Percentiles rank a stretch among this genome's conserved stretches.
Evolutionary conservation across 64 coral and sea anemone genomes (phyloP).

Genomic region (Pocillopora damicornis): DNA sequence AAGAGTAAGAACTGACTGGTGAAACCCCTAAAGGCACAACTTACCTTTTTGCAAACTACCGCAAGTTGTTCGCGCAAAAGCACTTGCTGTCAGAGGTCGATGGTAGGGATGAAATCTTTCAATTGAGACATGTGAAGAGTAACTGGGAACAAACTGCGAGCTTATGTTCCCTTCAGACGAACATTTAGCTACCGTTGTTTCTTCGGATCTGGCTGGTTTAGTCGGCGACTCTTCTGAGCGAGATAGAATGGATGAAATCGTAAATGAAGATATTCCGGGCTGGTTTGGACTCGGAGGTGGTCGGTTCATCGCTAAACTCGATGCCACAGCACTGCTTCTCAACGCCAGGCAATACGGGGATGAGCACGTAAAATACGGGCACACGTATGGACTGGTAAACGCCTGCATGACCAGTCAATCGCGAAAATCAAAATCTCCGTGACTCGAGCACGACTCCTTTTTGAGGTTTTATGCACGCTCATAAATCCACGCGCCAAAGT

Average conservation of each 20-base stretch:
- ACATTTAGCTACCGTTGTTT: conserved; percentile 2
- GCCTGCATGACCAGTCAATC: conserved; percentile 42
- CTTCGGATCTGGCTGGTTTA: not conserved
- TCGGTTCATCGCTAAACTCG: conserved; percentile 30
- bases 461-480: not conserved
- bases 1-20: not conserved
- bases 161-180: conserved; percentile 20
- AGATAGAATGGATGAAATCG: conserved; percentile 59
- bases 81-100: conserved; percentile 30
- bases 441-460: not conserved
- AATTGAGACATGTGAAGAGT: conserved; percentile 32
- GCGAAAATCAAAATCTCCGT: not conserved
- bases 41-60: conserved; percentile 46
- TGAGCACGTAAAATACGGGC: conserved; percentile 49
- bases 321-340: conserved; percentile 11
- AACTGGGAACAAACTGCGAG: not conserved
- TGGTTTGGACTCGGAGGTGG: conserved; percentile 27
- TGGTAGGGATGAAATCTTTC: conserved; percentile 75
- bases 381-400: conserved; percentile 36
- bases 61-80: conserved; percentile 45
- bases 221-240: conserved; percentile 25
- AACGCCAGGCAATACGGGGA: conserved; percentile 58
- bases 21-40: not conserved
- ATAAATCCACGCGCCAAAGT: not conserved
- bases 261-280: conserved; percentile 36